These are phyloP conservation scores for Zosterops hypoxanthus DNA, from an alignment of 2,113 vertebrate species.

Conservation along the genomic window DNA sequence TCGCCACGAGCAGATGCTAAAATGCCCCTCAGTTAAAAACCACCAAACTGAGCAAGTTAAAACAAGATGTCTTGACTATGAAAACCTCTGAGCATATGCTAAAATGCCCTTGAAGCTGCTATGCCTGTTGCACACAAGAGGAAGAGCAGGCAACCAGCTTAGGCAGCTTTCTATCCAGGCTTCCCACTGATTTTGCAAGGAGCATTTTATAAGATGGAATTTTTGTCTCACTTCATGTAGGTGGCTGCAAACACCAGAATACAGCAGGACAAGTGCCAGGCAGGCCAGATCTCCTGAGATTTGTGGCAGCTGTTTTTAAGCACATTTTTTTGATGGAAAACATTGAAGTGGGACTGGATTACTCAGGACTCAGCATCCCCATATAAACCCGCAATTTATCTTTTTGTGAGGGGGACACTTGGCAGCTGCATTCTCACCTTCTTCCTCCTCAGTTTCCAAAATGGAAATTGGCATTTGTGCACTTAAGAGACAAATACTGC, in stretches of 20 bases:
- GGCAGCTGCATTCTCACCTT: background rate
- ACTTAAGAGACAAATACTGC: background rate
- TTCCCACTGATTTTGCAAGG: background rate
- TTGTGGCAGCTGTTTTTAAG: background rate
- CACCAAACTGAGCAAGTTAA: background rate
- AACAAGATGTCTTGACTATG: background rate
- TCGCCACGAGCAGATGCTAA: background rate
- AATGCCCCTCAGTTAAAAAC: background rate
- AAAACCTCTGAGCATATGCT: background rate
- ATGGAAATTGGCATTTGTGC: background rate
- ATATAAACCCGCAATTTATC: background rate
- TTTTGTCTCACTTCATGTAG: background rate
- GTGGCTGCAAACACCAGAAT: background rate
- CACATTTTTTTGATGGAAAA: background rate
- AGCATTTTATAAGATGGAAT: background rate
- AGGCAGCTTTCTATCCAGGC: background rate
- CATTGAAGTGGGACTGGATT: background rate
- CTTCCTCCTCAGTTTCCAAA: background rate
- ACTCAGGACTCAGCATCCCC: background rate
- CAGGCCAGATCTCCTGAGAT: background rate
- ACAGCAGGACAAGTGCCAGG: background rate
- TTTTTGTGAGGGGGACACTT: background rate
- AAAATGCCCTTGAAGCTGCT: background rate
- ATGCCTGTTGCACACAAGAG: background rate
- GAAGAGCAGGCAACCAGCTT: background rate